Conservation (phyloP, 2,888 invertebrate genomes). For the Electrophaes corylata region DNA sequence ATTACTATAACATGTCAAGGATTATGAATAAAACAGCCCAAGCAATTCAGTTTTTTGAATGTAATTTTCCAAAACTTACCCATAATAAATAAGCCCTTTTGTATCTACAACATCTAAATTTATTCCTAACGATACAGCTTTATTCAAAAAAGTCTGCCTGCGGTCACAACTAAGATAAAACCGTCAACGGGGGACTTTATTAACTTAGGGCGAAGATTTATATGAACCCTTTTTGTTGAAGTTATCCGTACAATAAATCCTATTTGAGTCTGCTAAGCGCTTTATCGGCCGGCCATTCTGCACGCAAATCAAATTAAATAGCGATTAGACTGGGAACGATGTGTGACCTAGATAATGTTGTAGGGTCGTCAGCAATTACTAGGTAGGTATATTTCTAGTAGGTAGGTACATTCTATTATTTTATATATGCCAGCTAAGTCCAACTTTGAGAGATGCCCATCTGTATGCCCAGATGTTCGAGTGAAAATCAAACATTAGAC, state of each 20-base stretch:
- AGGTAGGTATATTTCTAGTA: background rate
- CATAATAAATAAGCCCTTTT: background rate
- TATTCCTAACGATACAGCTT: constrained; percentile 49
- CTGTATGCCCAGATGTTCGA: too few species aligned
- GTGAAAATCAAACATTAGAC: too few species aligned
- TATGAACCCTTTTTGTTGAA: constrained; percentile 70
- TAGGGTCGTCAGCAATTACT: constrained; percentile 15
- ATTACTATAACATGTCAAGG: too few species aligned
- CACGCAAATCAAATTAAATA: constrained; percentile 78
- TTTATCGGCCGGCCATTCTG: constrained; percentile 69
- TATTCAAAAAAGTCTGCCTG: constrained; percentile 61
- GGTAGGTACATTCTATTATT: too few species aligned
- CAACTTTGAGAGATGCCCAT: too few species aligned
- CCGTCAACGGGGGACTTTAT: constrained; percentile 75
- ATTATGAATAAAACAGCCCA: too few species aligned
- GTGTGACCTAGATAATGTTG: constrained; percentile 56
- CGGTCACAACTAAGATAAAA: constrained; percentile 68
- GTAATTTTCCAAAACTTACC: background rate
- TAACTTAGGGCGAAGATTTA: constrained; percentile 76
- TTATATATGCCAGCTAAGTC: too few species aligned
- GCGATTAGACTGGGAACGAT: constrained; percentile 61
- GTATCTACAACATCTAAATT: constrained; percentile 20
- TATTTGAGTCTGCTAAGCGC: constrained; percentile 69
- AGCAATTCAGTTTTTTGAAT: too few species aligned
- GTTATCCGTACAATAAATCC: constrained; percentile 77